Evolutionary conservation across 2,888 invertebrate species (phyloP), one percentile per base, ranked within the genome.

Genomic region (Papilio protenor): DNA sequence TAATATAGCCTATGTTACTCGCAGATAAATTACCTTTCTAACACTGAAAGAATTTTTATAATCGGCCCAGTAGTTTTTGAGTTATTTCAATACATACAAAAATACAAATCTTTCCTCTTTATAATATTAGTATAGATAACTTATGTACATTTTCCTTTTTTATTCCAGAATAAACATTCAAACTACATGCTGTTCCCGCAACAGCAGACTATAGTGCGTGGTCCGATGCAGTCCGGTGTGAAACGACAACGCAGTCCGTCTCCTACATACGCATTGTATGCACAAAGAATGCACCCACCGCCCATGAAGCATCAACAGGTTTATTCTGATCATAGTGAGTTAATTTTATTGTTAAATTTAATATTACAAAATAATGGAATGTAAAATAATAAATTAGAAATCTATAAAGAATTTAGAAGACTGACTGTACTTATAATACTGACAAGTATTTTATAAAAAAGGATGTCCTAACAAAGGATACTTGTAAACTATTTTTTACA

Each of bases 301-400:
- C 90, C 89, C 0, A 92, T 94, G 90, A 95, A 95, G 81, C 94
- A 94, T 77, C 94, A 94, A 76, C 86, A 86, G 23, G 92, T 96
- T 16, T 95, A 96, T 83, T 94, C 95, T 18, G 97, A 97, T 85
- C 96, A 96, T 87, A 95, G 96, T 96, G 89, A 91, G 92, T 88
- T 76, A 73, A 79, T 66, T 40, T n/a, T 45, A 59, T 59, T 61
- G 69, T 16, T 61, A 73, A n/a, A 76, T 77, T 77, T 74, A 73
- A 76, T 74, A 5, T 21, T 16, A 71, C 72, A 40, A 71, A 2
- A 23, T 6, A 5, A 21, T 40, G 21, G 57, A 59, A 59, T 57
- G 57, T 55, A 69, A 71, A 40, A 40, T 40, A 40, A 8, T 1
- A 8, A 40, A 40, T 8, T 40, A 40, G 1, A 40, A 1, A 40